These are phyloP conservation scores for Drosophila ficusphila DNA, from an alignment of 1,140 invertebrate species.

Conservation along the genomic window DNA sequence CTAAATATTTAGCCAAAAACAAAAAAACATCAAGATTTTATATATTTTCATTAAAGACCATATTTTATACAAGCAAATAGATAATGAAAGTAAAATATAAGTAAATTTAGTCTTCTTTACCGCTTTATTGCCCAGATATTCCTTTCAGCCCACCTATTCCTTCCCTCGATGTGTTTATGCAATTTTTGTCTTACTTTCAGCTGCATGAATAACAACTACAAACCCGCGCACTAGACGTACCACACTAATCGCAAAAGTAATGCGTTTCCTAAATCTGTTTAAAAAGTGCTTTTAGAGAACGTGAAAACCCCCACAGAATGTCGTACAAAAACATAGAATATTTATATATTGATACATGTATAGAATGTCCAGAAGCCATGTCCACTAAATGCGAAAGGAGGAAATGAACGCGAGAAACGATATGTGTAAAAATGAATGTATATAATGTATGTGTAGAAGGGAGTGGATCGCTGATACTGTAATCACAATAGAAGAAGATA, in stretches of 20 bases:
- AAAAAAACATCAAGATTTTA: constrained; percentile 42
- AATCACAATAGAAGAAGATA: constrained; percentile 1
- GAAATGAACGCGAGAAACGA: constrained; percentile 1
- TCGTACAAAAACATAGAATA: constrained; percentile 49
- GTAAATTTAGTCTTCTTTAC: neutral
- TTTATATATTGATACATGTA: constrained; percentile 33
- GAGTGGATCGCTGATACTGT: constrained; percentile 1
- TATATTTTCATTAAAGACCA: constrained; percentile 36
- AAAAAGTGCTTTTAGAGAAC: constrained; percentile 80
- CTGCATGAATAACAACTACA: constrained; percentile 84
- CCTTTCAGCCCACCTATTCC: constrained; percentile 12
- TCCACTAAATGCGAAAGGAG: neutral
- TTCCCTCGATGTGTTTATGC: constrained; percentile 61
- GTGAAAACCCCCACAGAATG: constrained; percentile 39
- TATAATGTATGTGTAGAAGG: constrained; percentile 26
- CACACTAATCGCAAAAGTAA: constrained; percentile 76
- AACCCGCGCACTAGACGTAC: constrained; percentile 81
- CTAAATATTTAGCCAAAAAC: constrained; percentile 32
- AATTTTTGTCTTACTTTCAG: constrained; percentile 75
- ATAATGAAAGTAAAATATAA: constrained; percentile 20
- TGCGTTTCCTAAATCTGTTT: constrained; percentile 80
- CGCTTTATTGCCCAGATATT: constrained; percentile 7
- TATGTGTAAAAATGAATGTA: constrained; percentile 27
- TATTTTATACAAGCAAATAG: constrained; percentile 41
- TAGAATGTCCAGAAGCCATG: constrained; percentile 22